Evolutionary conservation across 2,888 invertebrate species (phyloP).

Genomic region (Yponomeuta cagnagella): DNA sequence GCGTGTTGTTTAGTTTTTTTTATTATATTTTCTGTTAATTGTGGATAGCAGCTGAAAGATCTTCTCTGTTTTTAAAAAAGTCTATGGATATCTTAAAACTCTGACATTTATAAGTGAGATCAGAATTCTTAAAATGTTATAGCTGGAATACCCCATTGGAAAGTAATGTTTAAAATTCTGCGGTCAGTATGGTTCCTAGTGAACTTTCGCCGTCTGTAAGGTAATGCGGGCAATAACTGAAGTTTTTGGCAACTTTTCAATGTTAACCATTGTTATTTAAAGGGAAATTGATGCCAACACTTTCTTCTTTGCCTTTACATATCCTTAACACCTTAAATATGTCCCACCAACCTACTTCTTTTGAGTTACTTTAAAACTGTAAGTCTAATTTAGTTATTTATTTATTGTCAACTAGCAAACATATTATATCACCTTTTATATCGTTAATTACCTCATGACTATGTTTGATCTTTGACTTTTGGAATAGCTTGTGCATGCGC

Average conservation of each 20-base stretch:
- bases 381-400: too few relatives aligned
- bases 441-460: neutral
- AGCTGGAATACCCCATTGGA: constrained; percentile 9
- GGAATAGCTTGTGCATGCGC: too few relatives aligned
- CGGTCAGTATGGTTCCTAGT: constrained; percentile 13
- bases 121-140: neutral
- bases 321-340: neutral
- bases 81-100: too few relatives aligned
- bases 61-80: too few relatives aligned
- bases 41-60: too few relatives aligned
- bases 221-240: constrained; percentile 12
- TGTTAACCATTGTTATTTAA: neutral
- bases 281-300: constrained; percentile 8
- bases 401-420: too few relatives aligned
- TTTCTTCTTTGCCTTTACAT: neutral
- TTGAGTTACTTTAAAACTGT: too few relatives aligned
- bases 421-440: neutral
- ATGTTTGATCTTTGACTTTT: neutral
- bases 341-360: too few relatives aligned
- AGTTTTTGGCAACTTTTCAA: constrained; percentile 16
- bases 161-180: constrained; percentile 12
- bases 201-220: constrained; percentile 17
- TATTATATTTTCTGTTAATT: too few relatives aligned
- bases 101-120: too few relatives aligned
- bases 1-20: too few relatives aligned